Evolutionary conservation across 2,113 vertebrate genomes (phyloP), one percentile per base, ranked within the genome.

Genomic region (Anguilla rostrata): DNA sequence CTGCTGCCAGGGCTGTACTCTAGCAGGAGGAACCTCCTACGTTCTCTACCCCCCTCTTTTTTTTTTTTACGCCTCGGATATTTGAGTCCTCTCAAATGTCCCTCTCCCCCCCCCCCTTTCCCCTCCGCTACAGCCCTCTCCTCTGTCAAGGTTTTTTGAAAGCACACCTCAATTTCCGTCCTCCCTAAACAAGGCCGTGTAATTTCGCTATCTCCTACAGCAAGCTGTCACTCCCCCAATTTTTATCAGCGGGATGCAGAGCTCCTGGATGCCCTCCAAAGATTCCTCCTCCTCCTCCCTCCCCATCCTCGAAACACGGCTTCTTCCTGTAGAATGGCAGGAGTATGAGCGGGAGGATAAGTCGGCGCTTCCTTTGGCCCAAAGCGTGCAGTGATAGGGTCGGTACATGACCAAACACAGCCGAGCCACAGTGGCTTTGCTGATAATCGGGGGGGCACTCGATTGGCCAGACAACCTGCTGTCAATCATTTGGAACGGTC

Each of bases 161-260:
- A 85, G 66, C 80, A 26, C 87, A 79, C 86, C 89, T 87, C 78
- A 41, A 82, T 88, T 83, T 88, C 87, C 82, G 39, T 66, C 49
- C 46, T 71, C 82, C 79, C 80, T 49, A 75, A 86, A 87, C 56
- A 83, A 39, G 78, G 79, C 83, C 46, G 39, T 85, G 87, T 84
- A 43, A 89, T 90, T 89, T 87, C 40, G 46, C 83, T 88, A 88
- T 91, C 88, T 86, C 75, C 57, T 22, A 39, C 53, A 78, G 78
- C 88, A 90, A 85, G 53, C 81, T 81, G 39, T 53, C 34, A 56
- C 41, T 53, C 57, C 82, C 81, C 12, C 84, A 2, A 34, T 34
- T 11, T 66, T 90, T 92, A 92, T 90, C 88, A 71, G 49, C 49
- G 66, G 78, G 39, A 89, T 87, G 87, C 91, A 90, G 88, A 43